Percentiles rank a stretch among this genome's conserved stretches.
Conservation (phyloP, 2,113 vertebrate genomes). For the Rana temporaria region DNA sequence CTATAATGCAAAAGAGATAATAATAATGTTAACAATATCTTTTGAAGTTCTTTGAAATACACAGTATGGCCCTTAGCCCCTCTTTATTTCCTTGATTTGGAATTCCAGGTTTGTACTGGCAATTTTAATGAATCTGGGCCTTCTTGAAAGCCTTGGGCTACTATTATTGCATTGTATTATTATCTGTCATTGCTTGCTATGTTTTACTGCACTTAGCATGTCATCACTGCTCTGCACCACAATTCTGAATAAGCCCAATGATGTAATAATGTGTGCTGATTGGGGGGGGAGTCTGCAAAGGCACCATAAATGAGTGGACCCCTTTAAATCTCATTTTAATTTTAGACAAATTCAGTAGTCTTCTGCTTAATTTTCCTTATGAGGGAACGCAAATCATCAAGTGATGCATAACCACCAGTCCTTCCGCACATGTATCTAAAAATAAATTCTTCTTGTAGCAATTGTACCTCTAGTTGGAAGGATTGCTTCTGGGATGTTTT, state of each 20-base stretch:
- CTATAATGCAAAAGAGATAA: too few relatives aligned
- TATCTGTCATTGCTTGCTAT: neutral
- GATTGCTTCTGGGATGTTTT: conserved; percentile 39
- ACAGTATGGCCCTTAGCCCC: too few relatives aligned
- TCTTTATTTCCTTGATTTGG: too few relatives aligned
- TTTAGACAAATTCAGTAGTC: too few relatives aligned
- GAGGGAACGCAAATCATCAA: neutral
- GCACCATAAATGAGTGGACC: neutral
- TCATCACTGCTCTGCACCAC: neutral
- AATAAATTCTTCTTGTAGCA: conserved; percentile 14
- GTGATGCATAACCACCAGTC: conserved; percentile 6
- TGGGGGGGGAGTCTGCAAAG: too few relatives aligned
- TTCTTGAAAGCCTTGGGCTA: too few relatives aligned
- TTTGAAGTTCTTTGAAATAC: too few relatives aligned
- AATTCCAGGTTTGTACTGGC: too few relatives aligned
- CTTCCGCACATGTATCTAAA: neutral
- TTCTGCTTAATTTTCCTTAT: neutral
- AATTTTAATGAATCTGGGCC: too few relatives aligned
- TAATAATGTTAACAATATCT: too few relatives aligned
- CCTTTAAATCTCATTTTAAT: neutral
- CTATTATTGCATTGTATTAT: neutral
- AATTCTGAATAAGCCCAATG: neutral
- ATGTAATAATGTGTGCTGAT: too few relatives aligned
- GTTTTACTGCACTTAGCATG: too few relatives aligned
- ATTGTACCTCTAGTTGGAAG: conserved; percentile 15